phyloP scores from a whole-genome alignment of 35 echinoderm and acorn worm species.

The Holothuria glaberrima region DNA sequence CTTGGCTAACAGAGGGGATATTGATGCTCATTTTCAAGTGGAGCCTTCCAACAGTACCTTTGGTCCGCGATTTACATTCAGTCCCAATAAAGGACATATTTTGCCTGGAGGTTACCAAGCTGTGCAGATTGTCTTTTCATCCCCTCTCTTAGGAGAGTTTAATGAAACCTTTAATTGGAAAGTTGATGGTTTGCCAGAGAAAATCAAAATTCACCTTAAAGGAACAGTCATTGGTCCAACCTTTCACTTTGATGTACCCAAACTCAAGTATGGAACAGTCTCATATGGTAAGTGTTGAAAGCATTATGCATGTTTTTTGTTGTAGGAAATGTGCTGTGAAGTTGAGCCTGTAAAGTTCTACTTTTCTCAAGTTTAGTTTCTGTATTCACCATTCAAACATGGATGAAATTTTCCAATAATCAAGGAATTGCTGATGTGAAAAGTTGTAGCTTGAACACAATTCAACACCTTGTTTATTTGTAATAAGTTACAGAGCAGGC shows the following conservation, averaged over 20 bases:
- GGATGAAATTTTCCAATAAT: not conserved
- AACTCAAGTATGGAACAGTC: conserved; percentile 93
- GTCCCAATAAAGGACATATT: conserved; percentile 80
- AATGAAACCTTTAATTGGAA: conserved; percentile 84
- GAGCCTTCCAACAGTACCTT: conserved; percentile 82
- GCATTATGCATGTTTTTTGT: not conserved
- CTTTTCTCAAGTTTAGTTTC: too few species aligned
- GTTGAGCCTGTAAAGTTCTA: too few species aligned
- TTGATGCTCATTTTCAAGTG: conserved; percentile 84
- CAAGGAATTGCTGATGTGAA: not conserved
- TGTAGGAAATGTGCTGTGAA: too few species aligned
- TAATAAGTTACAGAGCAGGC: too few species aligned
- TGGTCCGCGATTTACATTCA: conserved; percentile 88
- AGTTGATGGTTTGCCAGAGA: conserved; percentile 81
- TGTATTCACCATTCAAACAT: too few species aligned
- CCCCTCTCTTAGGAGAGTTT: conserved; percentile 90
- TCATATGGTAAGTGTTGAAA: conserved; percentile 88
- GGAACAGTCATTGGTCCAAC: conserved; percentile 97
- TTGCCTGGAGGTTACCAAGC: conserved; percentile 87
- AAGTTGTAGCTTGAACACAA: too few species aligned
- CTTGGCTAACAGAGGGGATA: conserved; percentile 91
- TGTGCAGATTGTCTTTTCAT: conserved; percentile 89
- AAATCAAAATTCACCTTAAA: conserved; percentile 86
- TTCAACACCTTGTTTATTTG: too few species aligned
- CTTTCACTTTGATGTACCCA: conserved; percentile 96